Percentiles rank a stretch among this genome's conserved stretches.
Conservation (phyloP, 1,140 invertebrate genomes). For the Rhizoglyphus robini region DNA sequence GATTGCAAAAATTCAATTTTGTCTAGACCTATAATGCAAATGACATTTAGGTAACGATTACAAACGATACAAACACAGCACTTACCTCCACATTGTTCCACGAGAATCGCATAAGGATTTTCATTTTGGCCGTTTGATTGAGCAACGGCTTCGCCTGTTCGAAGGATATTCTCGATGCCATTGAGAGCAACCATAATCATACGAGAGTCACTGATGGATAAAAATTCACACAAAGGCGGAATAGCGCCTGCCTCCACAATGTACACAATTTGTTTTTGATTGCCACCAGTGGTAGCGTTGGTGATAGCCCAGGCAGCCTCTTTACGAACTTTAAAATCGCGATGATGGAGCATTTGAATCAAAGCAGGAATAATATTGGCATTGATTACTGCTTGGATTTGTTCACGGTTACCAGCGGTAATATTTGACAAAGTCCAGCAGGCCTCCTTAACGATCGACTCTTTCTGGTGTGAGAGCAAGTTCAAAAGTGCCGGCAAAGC, state of each 20-base stretch:
- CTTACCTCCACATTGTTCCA: constrained; percentile 92
- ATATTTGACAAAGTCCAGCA: constrained; percentile 98
- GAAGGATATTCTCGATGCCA: constrained; percentile 87
- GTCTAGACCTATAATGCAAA: constrained; percentile 58
- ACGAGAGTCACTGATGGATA: constrained; percentile 84
- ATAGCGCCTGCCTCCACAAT: constrained; percentile 58
- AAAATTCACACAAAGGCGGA: constrained; percentile 79
- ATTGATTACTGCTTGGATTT: constrained; percentile 89
- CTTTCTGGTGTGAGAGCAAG: constrained; percentile 60
- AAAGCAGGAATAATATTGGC: constrained; percentile 84
- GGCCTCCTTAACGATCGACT: constrained; percentile 84
- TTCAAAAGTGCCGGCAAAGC: constrained; percentile 71
- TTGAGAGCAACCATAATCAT: constrained; percentile 96
- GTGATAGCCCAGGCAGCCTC: constrained; percentile 97
- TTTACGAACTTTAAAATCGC: constrained; percentile 91
- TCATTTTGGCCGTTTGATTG: constrained; percentile 46
- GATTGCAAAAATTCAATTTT: constrained; percentile 95
- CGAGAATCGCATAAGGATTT: constrained; percentile 77
- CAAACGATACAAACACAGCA: constrained; percentile 16
- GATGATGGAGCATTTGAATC: constrained; percentile 76
- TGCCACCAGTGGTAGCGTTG: constrained; percentile 89
- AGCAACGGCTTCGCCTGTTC: constrained; percentile 71
- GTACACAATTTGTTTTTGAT: constrained; percentile 76
- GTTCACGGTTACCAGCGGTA: constrained; percentile 83
- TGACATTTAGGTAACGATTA: constrained; percentile 24